Evolutionary conservation across 2,888 invertebrate genomes (phyloP).

Genomic region (Agapetus fuscipes): DNA sequence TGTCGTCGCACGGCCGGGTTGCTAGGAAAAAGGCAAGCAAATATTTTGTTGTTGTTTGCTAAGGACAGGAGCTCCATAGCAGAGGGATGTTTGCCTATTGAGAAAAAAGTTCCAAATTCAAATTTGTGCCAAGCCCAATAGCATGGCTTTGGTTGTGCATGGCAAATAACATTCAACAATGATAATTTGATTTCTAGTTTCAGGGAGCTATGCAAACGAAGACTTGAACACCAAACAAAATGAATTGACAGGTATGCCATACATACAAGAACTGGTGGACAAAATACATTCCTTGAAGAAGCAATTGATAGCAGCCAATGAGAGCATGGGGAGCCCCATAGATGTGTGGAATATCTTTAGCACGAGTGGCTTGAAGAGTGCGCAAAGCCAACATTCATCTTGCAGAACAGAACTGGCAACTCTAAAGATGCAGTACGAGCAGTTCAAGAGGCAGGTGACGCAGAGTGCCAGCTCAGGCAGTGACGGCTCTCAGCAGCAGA

Average conservation of each 20-base stretch:
- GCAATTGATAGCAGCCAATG: constrained; percentile 49
- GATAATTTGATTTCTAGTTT: too few species aligned
- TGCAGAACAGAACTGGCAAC: constrained; percentile 57
- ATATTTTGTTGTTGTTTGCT: too few species aligned
- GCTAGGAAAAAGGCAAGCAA: too few species aligned
- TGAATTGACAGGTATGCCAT: constrained; percentile 31
- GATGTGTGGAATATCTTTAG: constrained; percentile 48
- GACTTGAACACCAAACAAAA: not conserved
- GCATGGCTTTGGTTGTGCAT: too few species aligned
- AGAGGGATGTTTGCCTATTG: too few species aligned
- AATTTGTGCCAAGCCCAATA: too few species aligned
- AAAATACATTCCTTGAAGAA: constrained; percentile 56
- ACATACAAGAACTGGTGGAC: constrained; percentile 50
- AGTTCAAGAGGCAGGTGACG: constrained; percentile 41
- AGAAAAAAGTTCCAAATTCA: too few species aligned
- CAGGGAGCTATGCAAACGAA: constrained; percentile 16
- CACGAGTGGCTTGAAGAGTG: constrained; percentile 28
- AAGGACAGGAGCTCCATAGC: too few species aligned
- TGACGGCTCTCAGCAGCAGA: constrained; percentile 24
- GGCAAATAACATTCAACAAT: too few species aligned
- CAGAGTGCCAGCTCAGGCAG: constrained; percentile 11
- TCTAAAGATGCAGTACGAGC: constrained; percentile 57
- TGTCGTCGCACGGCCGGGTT: too few species aligned
- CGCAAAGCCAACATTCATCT: constrained; percentile 39
- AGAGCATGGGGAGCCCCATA: constrained; percentile 48